These are phyloP conservation scores for Mesoclemmys tuberculata DNA, from an alignment of 2,113 vertebrate species.

Conservation along the genomic window DNA sequence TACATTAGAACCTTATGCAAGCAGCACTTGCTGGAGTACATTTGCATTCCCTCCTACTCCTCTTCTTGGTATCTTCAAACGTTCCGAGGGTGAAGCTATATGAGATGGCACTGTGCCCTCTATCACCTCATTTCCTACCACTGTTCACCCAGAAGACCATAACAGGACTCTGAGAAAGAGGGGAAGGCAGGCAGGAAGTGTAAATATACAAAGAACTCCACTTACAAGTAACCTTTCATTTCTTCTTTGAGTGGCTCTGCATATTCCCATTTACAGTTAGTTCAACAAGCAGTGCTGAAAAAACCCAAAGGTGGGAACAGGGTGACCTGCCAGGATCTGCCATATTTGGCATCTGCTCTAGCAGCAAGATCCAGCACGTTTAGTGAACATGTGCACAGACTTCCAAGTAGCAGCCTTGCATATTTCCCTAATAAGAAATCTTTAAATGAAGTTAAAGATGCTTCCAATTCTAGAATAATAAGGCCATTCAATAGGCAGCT, in stretches of 20 bases:
- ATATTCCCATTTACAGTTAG: no score
- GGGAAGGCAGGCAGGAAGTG: no score
- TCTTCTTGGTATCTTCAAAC: neutral
- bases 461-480: neutral
- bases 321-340: neutral
- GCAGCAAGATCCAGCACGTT: neutral
- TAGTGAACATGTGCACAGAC: neutral
- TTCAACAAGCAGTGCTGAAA: neutral
- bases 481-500: neutral
- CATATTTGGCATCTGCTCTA: neutral
- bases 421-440: neutral
- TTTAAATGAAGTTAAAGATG: neutral
- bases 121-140: no score
- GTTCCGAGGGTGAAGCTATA: neutral
- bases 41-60: neutral
- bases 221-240: no score
- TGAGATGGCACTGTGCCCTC: no score
- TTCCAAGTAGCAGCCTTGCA: neutral
- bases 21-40: neutral
- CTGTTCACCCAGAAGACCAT: no score
- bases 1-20: neutral
- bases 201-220: no score
- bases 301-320: neutral
- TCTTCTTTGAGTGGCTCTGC: no score
- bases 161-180: no score